Evolutionary conservation across 2,113 vertebrate species (phyloP).

Genomic region (Actinemys pallida): DNA sequence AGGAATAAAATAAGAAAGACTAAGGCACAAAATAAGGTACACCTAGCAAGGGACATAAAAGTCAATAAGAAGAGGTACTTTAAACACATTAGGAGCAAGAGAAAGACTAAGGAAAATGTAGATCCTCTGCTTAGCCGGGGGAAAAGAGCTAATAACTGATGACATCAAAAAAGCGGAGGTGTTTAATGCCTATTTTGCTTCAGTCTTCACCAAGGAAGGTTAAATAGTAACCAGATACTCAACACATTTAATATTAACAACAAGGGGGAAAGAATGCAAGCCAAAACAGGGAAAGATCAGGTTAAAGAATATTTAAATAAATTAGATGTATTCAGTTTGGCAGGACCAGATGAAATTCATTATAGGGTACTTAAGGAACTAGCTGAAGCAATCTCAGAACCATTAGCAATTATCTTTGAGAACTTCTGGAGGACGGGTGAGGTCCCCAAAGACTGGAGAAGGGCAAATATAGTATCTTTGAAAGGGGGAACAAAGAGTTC

Average conservation of each 20-base stretch:
- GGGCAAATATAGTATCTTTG: neutral
- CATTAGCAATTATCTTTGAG: neutral
- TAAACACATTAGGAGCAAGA: neutral
- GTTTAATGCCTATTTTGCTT: neutral
- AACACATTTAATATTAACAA: neutral
- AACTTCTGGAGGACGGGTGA: neutral
- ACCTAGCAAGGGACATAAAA: neutral
- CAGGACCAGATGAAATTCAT: neutral
- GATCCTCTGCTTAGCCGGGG: neutral
- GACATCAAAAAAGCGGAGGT: neutral
- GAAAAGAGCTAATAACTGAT: neutral
- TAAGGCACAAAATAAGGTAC: neutral
- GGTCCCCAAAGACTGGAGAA: neutral
- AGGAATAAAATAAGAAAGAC: neutral
- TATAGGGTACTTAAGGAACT: neutral
- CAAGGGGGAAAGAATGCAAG: neutral
- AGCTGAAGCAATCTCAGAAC: neutral
- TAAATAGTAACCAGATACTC: neutral
- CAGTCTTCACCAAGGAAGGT: neutral
- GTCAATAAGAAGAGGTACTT: neutral
- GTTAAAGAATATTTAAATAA: neutral
- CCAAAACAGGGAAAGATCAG: neutral
- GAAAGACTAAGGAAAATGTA: neutral
- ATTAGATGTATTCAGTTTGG: neutral
- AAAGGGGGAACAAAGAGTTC: neutral